A percentile compares a stretch with the other conserved stretches of the same genome.
Evolutionary conservation across 2,888 invertebrate genomes (phyloP).

Genomic region (Neoitamus cyanurus): DNA sequence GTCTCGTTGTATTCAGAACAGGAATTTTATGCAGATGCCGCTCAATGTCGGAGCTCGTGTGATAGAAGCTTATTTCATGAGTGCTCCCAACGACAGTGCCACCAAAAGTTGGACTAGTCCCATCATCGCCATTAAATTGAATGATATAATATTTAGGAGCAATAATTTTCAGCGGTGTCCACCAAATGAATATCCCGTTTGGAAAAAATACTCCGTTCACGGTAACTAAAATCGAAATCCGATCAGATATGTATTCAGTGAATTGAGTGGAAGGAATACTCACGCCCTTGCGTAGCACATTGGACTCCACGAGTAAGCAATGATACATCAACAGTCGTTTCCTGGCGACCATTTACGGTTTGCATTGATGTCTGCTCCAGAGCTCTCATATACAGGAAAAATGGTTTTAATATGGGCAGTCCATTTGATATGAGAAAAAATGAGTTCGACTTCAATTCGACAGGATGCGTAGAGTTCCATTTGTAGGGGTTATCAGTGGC

Average conservation of each 20-base stretch:
- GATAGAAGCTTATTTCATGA: constrained; percentile 45
- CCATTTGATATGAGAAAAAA: constrained; percentile 61
- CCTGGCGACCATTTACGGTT: constrained; percentile 22
- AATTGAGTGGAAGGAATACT: constrained; percentile 53
- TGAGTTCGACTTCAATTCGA: constrained; percentile 61
- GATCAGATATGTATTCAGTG: not conserved
- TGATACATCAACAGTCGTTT: constrained; percentile 53
- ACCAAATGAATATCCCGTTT: constrained; percentile 55
- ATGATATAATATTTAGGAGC: constrained; percentile 50
- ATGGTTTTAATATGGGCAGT: constrained; percentile 62
- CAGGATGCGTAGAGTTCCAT: constrained; percentile 61
- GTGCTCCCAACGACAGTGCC: constrained; percentile 53
- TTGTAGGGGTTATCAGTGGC: constrained; percentile 63
- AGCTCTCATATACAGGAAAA: constrained; percentile 62
- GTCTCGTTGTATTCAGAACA: not conserved
- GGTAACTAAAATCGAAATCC: constrained; percentile 46
- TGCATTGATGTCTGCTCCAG: constrained; percentile 60
- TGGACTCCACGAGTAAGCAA: constrained; percentile 61
- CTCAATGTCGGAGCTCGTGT: constrained; percentile 50
- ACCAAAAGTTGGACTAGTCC: constrained; percentile 43
- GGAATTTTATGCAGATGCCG: constrained; percentile 52
- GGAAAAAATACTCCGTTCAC: constrained; percentile 49
- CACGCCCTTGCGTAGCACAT: constrained; percentile 66
- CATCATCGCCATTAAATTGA: constrained; percentile 53
- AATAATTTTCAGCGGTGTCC: constrained; percentile 48